Conservation (phyloP, 2,797 vertebrate species). For the Adelosebastes latens region DNA sequence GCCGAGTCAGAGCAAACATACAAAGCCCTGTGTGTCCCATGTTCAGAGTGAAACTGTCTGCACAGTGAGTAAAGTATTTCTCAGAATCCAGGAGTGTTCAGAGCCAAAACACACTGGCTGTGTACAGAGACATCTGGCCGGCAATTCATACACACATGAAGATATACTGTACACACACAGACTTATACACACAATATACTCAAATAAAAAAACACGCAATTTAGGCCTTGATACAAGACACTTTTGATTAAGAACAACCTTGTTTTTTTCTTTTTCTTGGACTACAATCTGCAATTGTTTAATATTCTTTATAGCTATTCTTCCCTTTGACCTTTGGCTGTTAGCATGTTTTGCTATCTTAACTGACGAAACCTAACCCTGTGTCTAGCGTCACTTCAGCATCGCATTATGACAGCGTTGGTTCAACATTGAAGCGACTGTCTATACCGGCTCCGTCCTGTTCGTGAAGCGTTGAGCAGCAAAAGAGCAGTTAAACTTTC, state of each 20-base stretch:
- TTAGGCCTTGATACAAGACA: background rate
- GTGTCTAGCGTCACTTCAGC: too few species aligned
- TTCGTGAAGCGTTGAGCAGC: too few species aligned
- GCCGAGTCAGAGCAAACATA: conserved; percentile 21
- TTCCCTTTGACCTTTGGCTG: background rate
- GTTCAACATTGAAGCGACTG: too few species aligned
- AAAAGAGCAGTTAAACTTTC: too few species aligned
- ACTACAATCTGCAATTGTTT: background rate
- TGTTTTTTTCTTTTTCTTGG: background rate
- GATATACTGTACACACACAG: conserved; percentile 3
- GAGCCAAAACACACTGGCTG: conserved; percentile 54
- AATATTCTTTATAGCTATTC: background rate
- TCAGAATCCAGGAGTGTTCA: conserved; percentile 25
- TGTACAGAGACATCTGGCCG: conserved; percentile 35
- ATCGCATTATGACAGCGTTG: too few species aligned
- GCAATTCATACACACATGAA: conserved; percentile 8
- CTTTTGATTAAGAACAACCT: background rate
- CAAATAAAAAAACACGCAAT: conserved; percentile 8
- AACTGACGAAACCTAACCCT: background rate
- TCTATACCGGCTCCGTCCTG: too few species aligned
- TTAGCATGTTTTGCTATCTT: background rate
- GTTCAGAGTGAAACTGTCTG: conserved; percentile 10
- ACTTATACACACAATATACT: conserved; percentile 5
- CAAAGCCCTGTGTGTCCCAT: background rate
- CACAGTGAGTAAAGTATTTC: conserved; percentile 24